phyloP scores from a whole-genome alignment of 2,113 vertebrate species.

The Uria aalge region DNA sequence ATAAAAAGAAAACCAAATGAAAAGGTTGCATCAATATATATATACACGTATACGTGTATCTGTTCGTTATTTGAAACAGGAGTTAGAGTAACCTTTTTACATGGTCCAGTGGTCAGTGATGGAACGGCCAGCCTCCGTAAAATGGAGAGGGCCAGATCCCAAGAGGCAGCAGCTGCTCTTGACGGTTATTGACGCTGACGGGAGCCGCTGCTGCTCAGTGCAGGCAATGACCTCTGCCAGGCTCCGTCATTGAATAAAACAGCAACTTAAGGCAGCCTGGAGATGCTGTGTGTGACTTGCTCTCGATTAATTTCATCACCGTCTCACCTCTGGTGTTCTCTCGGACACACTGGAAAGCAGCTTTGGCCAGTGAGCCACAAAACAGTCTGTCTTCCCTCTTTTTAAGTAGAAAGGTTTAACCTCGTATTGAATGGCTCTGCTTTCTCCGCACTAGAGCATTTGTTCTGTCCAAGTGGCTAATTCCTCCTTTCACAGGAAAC shows the following conservation, averaged over 20 bases:
- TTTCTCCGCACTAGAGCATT: neutral
- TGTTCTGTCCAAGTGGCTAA: neutral
- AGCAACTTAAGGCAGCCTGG: neutral
- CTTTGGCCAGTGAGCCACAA: neutral
- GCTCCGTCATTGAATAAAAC: neutral
- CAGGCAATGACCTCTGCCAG: neutral
- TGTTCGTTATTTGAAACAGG: neutral
- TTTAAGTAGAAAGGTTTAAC: neutral
- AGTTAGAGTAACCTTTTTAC: neutral
- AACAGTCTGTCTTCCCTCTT: neutral
- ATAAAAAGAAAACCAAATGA: rapidly evolving
- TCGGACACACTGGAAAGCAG: neutral
- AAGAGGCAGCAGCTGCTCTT: neutral
- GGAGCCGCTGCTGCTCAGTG: neutral
- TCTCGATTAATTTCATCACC: neutral
- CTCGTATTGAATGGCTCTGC: neutral
- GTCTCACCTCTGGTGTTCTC: neutral
- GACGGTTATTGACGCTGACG: neutral
- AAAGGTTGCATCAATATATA: neutral
- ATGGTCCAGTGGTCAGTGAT: neutral
- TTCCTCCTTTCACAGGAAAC: neutral
- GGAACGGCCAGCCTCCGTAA: neutral
- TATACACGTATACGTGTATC: neutral
- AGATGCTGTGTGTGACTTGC: neutral
- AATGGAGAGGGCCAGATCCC: neutral